Percentiles rank a stretch among this genome's conserved stretches.
Evolutionary conservation across 2,888 invertebrate genomes (phyloP).

Genomic region (Drosophila lacicola): DNA sequence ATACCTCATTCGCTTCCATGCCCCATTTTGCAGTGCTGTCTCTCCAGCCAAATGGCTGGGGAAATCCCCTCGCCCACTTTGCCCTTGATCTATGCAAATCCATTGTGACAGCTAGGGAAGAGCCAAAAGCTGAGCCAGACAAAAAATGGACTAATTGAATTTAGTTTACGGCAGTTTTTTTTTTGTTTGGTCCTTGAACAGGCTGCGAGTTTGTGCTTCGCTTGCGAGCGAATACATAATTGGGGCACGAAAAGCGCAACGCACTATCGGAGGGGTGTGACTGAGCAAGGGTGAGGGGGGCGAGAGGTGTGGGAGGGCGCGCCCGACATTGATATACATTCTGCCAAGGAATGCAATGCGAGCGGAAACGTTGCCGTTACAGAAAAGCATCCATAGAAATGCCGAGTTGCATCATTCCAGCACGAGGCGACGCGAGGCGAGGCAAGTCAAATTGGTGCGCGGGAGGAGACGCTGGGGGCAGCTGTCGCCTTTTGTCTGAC

Average conservation of each 20-base stretch:
- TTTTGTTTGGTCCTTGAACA: slow-evolving; percentile 57
- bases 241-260: slow-evolving; percentile 70
- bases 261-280: slow-evolving; percentile 31
- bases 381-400: slow-evolving; percentile 73
- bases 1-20: background rate
- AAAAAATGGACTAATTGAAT: slow-evolving; percentile 65
- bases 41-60: background rate
- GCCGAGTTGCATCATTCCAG: slow-evolving; percentile 66
- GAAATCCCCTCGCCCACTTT: background rate
- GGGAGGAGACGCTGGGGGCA: background rate
- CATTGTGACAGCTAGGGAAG: slow-evolving; percentile 61
- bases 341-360: slow-evolving; percentile 55
- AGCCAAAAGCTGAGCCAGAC: slow-evolving; percentile 22
- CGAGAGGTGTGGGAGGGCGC: background rate
- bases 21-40: slow-evolving; percentile 11
- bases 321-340: slow-evolving; percentile 41
- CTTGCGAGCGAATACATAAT: slow-evolving; percentile 33
- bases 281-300: background rate
- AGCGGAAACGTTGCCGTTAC: slow-evolving; percentile 44
- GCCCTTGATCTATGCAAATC: slow-evolving; percentile 60
- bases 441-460: background rate
- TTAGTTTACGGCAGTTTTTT: slow-evolving; percentile 67
- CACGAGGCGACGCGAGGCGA: background rate
- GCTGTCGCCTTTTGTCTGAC: slow-evolving; percentile 64
- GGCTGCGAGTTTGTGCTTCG: slow-evolving; percentile 22